These are phyloP conservation scores for Vidua macroura DNA, from an alignment of 2,113 vertebrate species.

Conservation along the genomic window DNA sequence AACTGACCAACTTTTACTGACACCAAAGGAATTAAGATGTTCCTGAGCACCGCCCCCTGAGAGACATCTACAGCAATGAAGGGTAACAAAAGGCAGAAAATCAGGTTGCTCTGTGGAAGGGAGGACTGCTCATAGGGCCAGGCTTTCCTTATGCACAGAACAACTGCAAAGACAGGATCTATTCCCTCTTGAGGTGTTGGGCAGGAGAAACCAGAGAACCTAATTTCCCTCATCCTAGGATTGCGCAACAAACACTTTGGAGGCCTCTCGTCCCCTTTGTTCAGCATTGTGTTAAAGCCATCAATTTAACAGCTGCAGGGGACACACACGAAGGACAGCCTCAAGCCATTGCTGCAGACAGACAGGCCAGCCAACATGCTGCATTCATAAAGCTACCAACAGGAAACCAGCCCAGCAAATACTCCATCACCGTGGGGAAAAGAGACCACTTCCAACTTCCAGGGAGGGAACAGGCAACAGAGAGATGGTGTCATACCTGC, in stretches of 20 bases:
- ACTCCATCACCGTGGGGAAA: neutral
- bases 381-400: neutral
- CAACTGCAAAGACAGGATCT: neutral
- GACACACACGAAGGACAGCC: neutral
- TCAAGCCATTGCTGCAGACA: neutral
- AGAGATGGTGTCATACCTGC: neutral
- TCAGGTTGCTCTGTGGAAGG: fast-evolving
- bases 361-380: neutral
- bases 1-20: neutral
- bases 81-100: neutral
- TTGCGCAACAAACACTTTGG: fast-evolving
- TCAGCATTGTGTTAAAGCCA: neutral
- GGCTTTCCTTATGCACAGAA: neutral
- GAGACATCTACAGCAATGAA: neutral
- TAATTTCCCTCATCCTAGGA: neutral
- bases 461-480: neutral
- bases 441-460: neutral
- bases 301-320: neutral
- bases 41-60: neutral
- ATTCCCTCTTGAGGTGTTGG: neutral
- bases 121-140: fast-evolving
- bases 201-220: neutral
- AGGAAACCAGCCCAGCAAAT: neutral
- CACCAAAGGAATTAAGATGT: neutral
- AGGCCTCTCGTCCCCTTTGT: neutral